Conservation (phyloP, 2,888 invertebrate species). For the Phoenoteleia sp. region DNA sequence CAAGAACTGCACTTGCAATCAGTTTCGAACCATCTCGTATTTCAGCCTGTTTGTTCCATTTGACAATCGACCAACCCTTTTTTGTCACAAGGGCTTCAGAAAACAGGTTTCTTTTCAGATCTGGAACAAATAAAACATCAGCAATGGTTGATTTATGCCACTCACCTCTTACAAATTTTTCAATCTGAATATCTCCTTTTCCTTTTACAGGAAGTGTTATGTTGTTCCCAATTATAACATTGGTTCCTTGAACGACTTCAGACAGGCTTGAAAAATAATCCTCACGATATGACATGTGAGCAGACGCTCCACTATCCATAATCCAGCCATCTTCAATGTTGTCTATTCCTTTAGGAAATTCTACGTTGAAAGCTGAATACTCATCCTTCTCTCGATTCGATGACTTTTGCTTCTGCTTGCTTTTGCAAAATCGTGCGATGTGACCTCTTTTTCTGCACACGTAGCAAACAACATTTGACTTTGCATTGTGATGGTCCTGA, state of each 20-base stretch:
- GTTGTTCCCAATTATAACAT: conserved; percentile 52
- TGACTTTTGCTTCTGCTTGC: background rate
- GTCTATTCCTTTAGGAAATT: conserved; percentile 23
- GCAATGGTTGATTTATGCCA: conserved; percentile 57
- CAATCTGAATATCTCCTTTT: conserved; percentile 19
- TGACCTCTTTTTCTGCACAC: background rate
- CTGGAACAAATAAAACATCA: conserved; percentile 58
- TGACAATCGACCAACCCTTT: conserved; percentile 49
- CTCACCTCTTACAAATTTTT: background rate
- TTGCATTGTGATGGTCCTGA: background rate
- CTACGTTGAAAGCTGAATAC: background rate
- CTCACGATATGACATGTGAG: conserved; percentile 59
- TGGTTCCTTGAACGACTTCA: background rate
- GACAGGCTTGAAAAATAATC: conserved; percentile 44
- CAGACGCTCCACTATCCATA: conserved; percentile 67
- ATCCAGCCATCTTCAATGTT: conserved; percentile 44
- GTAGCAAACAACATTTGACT: conserved; percentile 5
- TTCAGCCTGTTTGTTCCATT: background rate
- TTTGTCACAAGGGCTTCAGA: conserved; percentile 56
- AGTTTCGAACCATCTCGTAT: conserved; percentile 24
- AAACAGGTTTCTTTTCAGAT: conserved; percentile 56
- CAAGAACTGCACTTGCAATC: conserved; percentile 37
- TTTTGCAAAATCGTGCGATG: conserved; percentile 4
- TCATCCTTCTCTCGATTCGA: background rate
- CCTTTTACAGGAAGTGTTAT: conserved; percentile 6